A percentile compares a stretch with the other conserved stretches of the same genome.
Conservation (phyloP, 1,140 invertebrate genomes). For the Harlomillsia oculata region DNA sequence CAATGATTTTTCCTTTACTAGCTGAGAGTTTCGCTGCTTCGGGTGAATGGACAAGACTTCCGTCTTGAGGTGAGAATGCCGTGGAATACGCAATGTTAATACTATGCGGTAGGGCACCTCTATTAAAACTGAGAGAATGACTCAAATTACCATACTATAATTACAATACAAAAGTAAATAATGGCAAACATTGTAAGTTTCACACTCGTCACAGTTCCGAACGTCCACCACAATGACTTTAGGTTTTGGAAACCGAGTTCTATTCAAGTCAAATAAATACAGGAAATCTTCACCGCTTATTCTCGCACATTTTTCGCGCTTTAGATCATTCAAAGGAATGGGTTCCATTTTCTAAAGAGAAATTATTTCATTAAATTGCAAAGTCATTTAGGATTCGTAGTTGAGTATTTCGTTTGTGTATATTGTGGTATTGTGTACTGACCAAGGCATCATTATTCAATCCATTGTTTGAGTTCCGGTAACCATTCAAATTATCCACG, state of each 20-base stretch:
- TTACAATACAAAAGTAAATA: slow-evolving; percentile 31
- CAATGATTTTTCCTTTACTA: slow-evolving; percentile 56
- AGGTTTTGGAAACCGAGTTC: slow-evolving; percentile 46
- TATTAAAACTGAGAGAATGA: slow-evolving; percentile 51
- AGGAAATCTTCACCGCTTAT: slow-evolving; percentile 78
- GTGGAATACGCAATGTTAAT: slow-evolving; percentile 76
- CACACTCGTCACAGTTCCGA: slow-evolving; percentile 57
- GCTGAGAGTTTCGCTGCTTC: slow-evolving; percentile 51
- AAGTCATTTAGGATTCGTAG: background rate
- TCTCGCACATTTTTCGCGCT: slow-evolving; percentile 62
- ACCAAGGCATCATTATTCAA: slow-evolving; percentile 18
- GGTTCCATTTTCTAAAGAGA: slow-evolving; percentile 58
- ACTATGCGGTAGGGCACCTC: slow-evolving; percentile 63
- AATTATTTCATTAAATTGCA: no score
- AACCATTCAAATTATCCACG: background rate
- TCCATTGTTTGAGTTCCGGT: background rate
- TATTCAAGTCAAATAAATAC: slow-evolving; percentile 50
- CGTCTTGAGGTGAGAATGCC: slow-evolving; percentile 50
- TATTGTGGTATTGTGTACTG: background rate
- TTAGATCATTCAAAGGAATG: slow-evolving; percentile 55
- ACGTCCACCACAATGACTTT: slow-evolving; percentile 69
- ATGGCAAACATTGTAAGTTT: background rate
- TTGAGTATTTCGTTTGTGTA: background rate
- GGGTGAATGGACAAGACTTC: slow-evolving; percentile 50
- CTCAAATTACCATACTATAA: background rate